Evolutionary conservation across 2,113 vertebrate genomes (phyloP), one percentile per base, ranked within the genome.

Genomic region (Channa maculata): DNA sequence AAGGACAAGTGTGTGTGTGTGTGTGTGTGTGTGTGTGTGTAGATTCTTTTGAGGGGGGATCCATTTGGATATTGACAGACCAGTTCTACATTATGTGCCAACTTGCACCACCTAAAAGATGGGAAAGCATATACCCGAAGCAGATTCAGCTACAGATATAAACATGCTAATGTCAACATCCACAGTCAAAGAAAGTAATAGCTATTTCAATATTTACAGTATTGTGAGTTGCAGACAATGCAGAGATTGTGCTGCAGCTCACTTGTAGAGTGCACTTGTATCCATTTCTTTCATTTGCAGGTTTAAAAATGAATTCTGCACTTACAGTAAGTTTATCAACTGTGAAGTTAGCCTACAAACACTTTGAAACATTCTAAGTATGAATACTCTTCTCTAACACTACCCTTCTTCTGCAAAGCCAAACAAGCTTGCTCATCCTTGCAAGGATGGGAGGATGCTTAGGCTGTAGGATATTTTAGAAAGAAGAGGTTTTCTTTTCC

Each of bases 401-500:
- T 13, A 15, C 6, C 12, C 4, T 39, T 53, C 4, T 11, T 37
- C 38, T 41, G 24, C 2, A 15, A 66, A 11, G 24, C 12, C 15
- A 38, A 36, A 1, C 0, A 0, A n/a, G 7, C 13, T 24, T 11
- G 3, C 53, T 38, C 46, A 54, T 13, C 14, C 12, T 54, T 2
- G 13, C 46, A 15, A n/a, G 9, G 10, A 74, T 10, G 2, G 9
- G 13, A 37, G 10, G 14, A 55, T 15, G 24, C 33, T 62, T 43
- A 5, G 6, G 8, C 49, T 52, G 57, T 38, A 41, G 51, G 38
- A 44, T 39, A 9, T 50, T 72, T 75, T 39, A 63, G 34, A 78
- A 75, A 69, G 45, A 3, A 71, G 37, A 67, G 77, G 43, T 61
- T 78, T 75, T 55, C 5, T 71, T 34, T 65, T 69, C 48, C 65